Evolutionary conservation across 2,113 vertebrate species (phyloP).

Genomic region (Colinus virginianus): DNA sequence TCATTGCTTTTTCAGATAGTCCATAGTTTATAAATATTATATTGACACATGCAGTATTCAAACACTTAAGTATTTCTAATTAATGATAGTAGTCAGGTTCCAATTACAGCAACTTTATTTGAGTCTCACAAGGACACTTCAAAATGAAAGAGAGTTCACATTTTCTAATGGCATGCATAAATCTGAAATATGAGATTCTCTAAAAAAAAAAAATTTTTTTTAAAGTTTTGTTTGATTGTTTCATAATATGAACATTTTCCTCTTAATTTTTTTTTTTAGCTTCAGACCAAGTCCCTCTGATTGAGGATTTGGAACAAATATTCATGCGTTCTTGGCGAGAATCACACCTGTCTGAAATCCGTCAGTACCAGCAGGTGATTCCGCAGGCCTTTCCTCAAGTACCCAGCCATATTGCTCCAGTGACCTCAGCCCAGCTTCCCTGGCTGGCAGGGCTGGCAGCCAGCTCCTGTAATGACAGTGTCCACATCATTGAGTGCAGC

Average conservation of each 20-base stretch:
- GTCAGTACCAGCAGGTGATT: conserved; percentile 88
- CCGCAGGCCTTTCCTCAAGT: conserved; percentile 76
- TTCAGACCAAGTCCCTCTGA: conserved; percentile 92
- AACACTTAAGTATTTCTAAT: not conserved
- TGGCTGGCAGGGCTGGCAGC: conserved; percentile 95
- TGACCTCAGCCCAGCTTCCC: conserved; percentile 91
- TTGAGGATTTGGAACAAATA: conserved; percentile 96
- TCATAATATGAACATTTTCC: not conserved
- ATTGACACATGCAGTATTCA: not conserved
- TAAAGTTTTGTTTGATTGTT: not conserved
- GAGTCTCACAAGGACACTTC: not conserved
- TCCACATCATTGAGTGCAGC: conserved; percentile 89
- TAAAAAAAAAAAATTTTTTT: not conserved
- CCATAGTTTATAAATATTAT: not conserved
- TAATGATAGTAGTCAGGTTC: not conserved
- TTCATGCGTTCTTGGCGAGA: conserved; percentile 96
- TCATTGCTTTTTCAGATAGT: not conserved
- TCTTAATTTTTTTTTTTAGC: conserved; percentile 67
- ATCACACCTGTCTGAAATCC: conserved; percentile 90
- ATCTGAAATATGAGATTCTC: not conserved
- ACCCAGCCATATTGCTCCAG: conserved; percentile 76
- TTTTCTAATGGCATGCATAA: not conserved
- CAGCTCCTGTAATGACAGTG: conserved; percentile 90
- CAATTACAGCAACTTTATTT: not conserved
- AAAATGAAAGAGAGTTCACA: not conserved